phyloP scores from a whole-genome alignment of 2,113 vertebrate species.

The Cebidichthys violaceus region DNA sequence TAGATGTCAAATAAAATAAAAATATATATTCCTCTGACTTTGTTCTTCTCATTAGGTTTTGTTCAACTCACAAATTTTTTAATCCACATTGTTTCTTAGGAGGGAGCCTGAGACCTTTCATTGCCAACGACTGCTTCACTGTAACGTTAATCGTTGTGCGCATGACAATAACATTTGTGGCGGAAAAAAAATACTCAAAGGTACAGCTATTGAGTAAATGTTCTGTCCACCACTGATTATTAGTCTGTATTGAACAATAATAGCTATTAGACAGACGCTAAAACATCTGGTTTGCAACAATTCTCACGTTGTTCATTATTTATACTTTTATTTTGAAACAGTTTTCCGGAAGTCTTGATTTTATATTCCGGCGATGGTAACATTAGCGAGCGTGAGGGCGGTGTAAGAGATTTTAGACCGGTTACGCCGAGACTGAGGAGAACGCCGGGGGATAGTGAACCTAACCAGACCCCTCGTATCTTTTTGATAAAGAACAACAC shows the following conservation, averaged over 20 bases:
- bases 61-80: too few species aligned
- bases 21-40: too few species aligned
- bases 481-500: slow-evolving; percentile 11
- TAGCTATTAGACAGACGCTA: background rate
- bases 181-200: background rate
- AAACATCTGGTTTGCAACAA: background rate
- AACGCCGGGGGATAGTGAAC: slow-evolving; percentile 51
- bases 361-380: background rate
- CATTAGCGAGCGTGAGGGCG: slow-evolving; percentile 35
- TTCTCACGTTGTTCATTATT: background rate
- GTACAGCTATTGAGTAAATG: background rate
- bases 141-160: too few species aligned
- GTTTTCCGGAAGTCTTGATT: background rate
- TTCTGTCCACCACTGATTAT: background rate
- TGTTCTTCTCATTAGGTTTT: too few species aligned
- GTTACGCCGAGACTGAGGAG: slow-evolving; percentile 52
- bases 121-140: too few species aligned
- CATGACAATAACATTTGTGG: too few species aligned
- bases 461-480: slow-evolving; percentile 1
- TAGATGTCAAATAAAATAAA: too few species aligned
- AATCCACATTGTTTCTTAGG: too few species aligned
- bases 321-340: slow-evolving; percentile 60
- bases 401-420: slow-evolving; percentile 45
- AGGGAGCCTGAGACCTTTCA: too few species aligned
- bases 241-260: background rate